Conservation (phyloP, 2,888 invertebrate species). For the Lasioglossum malachurum region DNA sequence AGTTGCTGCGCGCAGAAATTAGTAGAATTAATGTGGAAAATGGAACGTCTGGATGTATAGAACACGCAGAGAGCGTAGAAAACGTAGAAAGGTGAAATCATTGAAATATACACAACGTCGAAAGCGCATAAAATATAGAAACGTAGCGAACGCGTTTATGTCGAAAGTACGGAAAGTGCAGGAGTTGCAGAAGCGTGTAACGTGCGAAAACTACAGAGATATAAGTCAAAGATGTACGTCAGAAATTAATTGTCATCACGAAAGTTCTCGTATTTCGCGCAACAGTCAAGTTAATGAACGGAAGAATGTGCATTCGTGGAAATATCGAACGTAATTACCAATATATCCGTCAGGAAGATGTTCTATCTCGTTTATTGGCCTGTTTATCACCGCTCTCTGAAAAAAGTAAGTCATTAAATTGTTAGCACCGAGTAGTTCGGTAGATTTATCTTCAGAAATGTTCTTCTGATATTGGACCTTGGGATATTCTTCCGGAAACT, state of each 20-base stretch:
- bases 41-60: background rate
- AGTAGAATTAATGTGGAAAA: background rate
- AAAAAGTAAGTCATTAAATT: background rate
- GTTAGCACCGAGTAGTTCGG: conserved; percentile 25
- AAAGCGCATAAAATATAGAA: background rate
- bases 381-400: background rate
- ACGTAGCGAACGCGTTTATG: background rate
- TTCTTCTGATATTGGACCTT: conserved; percentile 51
- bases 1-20: background rate
- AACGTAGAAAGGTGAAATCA: background rate
- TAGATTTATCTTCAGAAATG: conserved; percentile 46
- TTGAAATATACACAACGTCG: background rate
- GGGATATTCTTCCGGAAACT: conserved; percentile 58
- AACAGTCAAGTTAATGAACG: background rate
- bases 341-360: background rate
- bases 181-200: background rate
- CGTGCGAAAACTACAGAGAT: background rate
- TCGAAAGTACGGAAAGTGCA: background rate
- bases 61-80: background rate
- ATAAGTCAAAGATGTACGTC: background rate
- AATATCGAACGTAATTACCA: background rate
- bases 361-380: background rate
- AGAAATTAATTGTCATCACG: background rate
- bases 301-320: background rate
- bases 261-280: background rate